Base-by-base conservation (phyloP, 1,140 invertebrate genomes). In the Acromyrmex echinatior region DNA sequence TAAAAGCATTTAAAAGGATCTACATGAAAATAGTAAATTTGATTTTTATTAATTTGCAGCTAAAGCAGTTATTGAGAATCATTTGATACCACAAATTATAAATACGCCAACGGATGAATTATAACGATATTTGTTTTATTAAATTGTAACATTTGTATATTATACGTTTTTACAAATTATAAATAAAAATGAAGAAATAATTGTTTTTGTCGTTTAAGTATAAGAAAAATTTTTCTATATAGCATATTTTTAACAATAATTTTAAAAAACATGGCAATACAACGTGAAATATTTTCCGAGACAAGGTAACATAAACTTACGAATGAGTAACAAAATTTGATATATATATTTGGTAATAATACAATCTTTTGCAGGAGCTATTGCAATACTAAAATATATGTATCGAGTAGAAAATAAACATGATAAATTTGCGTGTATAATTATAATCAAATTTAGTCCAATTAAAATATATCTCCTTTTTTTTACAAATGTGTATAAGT, bases 1-100 rank as follows among this genome's bases (percentile, higher is more conserved):
- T 63, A 16, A 5, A 65, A 80, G 18, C 68, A 66, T 63, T 16
- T 51, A 45, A 45, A 63, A 70, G 35, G n/a, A 16, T 58, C 16
- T 63, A 51, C 56, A 25, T 0, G 7, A 18, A 35, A 39, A 51
- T 65, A 18, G 0, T 68, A 35, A 78, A 84, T 80, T 10, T 35
- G 21, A n/a, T 51, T 21, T 58, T 18, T 51, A 76, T 86, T 87
- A 86, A 88, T 71, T 94, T 95, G 56, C 87, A 94, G 95, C 95
- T 39, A 95, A 96, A 93, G 94, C 95, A 65, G 95, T 96, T 6
- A 95, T 96, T 63, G 93, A 95, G 86, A 96, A 96, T 91, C 94
- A 94, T 78, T 86, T 96, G 7, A 91, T 94, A 62, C 93, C 95
- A 86, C 93, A 95, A 93, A 91, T 94, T 66, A 80, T 94, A 39